Evolutionary conservation across 2,113 vertebrate species (phyloP).

Genomic region (Nettapus auritus): DNA sequence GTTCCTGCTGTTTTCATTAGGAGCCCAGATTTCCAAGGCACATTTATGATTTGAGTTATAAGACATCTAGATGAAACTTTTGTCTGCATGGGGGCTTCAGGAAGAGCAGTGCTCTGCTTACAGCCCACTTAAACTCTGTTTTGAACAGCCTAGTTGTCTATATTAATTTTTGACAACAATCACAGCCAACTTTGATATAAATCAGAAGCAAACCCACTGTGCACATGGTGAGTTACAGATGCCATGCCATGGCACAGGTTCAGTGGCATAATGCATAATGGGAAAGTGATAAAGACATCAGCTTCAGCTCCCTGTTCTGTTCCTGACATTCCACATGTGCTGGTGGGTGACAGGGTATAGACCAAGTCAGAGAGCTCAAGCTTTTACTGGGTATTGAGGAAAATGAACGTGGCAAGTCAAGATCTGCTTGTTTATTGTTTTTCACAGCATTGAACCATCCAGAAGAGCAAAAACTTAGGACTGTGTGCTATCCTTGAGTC

Average conservation of each 20-base stretch:
- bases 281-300: accelerated
- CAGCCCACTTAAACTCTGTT: neutral
- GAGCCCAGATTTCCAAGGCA: neutral
- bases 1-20: constrained; percentile 5
- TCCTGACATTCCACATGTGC: neutral
- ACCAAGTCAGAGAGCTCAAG: neutral
- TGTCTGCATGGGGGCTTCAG: neutral
- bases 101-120: neutral
- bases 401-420: neutral
- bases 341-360: neutral
- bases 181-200: neutral
- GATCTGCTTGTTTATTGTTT: neutral
- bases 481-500: neutral
- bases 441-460: neutral
- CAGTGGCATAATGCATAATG: neutral
- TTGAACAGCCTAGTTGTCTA: neutral
- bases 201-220: neutral
- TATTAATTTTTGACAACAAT: neutral
- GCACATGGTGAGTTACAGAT: accelerated
- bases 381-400: neutral
- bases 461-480: neutral
- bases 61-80: neutral
- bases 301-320: neutral
- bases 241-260: neutral
- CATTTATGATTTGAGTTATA: neutral